A percentile compares a stretch with the other conserved stretches of the same genome.
Conservation (phyloP, 2,888 invertebrate species). For the Mythimna pallens region DNA sequence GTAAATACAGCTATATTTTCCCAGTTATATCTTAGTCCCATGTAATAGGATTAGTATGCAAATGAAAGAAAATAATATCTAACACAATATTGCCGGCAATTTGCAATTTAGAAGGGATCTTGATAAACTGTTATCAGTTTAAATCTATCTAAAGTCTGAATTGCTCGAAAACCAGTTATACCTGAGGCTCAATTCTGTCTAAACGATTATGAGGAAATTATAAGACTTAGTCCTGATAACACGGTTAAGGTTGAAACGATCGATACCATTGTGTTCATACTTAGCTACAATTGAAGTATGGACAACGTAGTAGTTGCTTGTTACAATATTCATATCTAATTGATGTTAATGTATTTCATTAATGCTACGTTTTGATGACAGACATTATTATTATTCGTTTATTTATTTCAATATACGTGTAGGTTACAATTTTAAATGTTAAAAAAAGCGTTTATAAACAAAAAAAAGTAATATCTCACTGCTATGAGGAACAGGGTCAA, state of each 20-base stretch:
- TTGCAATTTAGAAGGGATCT: slow-evolving; percentile 40
- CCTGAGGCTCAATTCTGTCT: not conserved
- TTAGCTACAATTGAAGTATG: not conserved
- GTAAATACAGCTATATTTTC: not conserved
- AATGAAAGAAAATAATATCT: slow-evolving; percentile 25
- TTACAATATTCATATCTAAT: no score
- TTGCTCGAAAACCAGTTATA: slow-evolving; percentile 15
- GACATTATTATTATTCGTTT: no score
- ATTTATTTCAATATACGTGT: no score
- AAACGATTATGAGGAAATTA: slow-evolving; percentile 31
- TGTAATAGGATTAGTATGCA: slow-evolving; percentile 12
- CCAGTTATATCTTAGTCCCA: not conserved
- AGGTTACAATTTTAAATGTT: no score
- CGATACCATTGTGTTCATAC: not conserved
- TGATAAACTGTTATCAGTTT: slow-evolving; percentile 14
- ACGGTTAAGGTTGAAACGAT: not conserved
- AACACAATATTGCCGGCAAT: slow-evolving; percentile 28
- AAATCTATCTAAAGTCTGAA: slow-evolving; percentile 13
- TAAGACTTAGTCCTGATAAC: slow-evolving; percentile 9
- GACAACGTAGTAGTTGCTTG: not conserved
- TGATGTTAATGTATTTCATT: no score
- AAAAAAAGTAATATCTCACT: no score
- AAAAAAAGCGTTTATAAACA: no score
- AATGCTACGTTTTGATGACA: no score
- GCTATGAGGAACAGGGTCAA: no score